A percentile compares a stretch with the other conserved stretches of the same genome.
phyloP scores from a whole-genome alignment of 2,797 vertebrate species.

The Lemur catta region DNA sequence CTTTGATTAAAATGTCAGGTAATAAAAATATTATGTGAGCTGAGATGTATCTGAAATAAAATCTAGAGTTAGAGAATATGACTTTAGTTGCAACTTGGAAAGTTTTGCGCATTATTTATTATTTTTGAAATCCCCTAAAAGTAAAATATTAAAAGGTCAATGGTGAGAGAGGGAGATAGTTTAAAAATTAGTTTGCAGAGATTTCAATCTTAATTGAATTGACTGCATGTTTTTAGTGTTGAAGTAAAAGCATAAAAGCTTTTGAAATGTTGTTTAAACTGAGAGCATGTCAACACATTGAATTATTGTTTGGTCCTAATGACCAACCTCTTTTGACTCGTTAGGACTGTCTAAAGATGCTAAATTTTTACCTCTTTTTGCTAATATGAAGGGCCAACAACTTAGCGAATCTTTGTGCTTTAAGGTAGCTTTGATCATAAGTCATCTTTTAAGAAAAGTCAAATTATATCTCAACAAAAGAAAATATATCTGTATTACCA shows the following conservation, averaged over 20 bases:
- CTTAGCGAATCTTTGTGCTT: not conserved
- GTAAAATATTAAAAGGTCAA: conserved; percentile 52
- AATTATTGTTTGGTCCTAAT: not conserved
- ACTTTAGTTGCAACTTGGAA: conserved; percentile 43
- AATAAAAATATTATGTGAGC: conserved; percentile 74
- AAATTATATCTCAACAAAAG: conserved; percentile 22
- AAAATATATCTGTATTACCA: not conserved
- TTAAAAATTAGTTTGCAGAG: conserved; percentile 56
- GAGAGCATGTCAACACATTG: not conserved
- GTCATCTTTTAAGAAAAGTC: not conserved
- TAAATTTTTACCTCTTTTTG: conserved; percentile 39
- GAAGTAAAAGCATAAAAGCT: conserved; percentile 4
- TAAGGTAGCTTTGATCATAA: conserved; percentile 6
- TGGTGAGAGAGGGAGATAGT: conserved; percentile 39
- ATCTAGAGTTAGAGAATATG: conserved; percentile 51
- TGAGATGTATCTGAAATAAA: conserved; percentile 69
- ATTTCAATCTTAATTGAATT: conserved; percentile 62
- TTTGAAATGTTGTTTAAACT: conserved; percentile 51
- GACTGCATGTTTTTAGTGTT: conserved; percentile 12
- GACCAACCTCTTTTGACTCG: not conserved
- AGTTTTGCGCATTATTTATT: conserved; percentile 58
- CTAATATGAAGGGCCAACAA: not conserved
- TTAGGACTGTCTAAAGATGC: not conserved
- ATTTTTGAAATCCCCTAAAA: conserved; percentile 59
- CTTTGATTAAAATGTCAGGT: conserved; percentile 66